Base-by-base conservation (phyloP, 2,113 vertebrate species). In the Microcebus tavaratra region DNA sequence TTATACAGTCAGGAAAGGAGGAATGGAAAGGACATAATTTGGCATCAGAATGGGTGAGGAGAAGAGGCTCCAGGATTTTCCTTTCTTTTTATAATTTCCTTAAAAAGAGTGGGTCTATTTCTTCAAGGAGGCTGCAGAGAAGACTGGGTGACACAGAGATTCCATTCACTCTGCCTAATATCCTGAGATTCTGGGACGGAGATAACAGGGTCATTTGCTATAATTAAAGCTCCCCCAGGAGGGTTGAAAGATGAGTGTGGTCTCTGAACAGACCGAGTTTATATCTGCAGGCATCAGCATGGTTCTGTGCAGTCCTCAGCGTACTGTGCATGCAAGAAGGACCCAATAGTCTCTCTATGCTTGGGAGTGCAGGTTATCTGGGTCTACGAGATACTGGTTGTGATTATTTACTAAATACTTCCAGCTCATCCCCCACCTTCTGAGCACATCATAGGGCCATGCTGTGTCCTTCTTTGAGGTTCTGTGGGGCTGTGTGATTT, bases 11-110 rank as follows among this genome's bases (percentile, higher is more conserved):
- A 70, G 31, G 63, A 91, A 88, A 91, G 50, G 57, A 88, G 50
- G 27, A 53, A 94, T 12, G 15, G 73, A 63, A 87, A 96, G 55
- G 88, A 70, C 9, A 31, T 39, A 88, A 90, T 55, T 89, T 96
- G 70, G 73, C 68, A 76, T 15, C 50, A 50, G 86, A 75, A 79
- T n/a, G 25, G 55, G 34, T 79, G 55, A 94, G 45, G 61, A 86
- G 20, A 82, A 79, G 50, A 90, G 29, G 39, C n/a, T 42, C n/a
- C 76, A 50, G 61, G 59, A 68, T 96, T 94, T 96, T 81, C 86
- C 61, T 94, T 94, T 70, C 59, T 63, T 84, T 90, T 57, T 76
- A 80, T 53, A 94, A 86, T 88, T 83, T 85, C 83, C 55, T 97
- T 94, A 29, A 82, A 96, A 97, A 95, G 67, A 92, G 75, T 45